Percentiles rank a stretch among this genome's conserved stretches.
These are phyloP conservation scores for Rissa tridactyla DNA, from an alignment of 2,113 vertebrate species.

Conservation along the genomic window DNA sequence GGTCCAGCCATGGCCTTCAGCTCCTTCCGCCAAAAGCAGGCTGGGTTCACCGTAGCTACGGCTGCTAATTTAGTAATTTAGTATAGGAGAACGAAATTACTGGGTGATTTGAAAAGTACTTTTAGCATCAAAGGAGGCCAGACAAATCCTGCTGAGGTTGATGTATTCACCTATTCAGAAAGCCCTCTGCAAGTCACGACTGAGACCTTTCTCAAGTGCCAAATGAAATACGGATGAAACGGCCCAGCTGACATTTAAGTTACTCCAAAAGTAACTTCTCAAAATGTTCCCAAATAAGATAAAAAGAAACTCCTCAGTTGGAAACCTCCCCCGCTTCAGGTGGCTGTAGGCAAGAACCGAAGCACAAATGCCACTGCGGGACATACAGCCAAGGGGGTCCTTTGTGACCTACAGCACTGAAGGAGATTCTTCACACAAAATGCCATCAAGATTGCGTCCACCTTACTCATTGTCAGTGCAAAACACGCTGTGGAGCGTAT, in stretches of 20 bases:
- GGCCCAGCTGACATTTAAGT: background rate
- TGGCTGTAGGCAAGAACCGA: background rate
- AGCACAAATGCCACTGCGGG: background rate
- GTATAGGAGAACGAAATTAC: no score
- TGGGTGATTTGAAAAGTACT: background rate
- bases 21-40: background rate
- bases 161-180: background rate
- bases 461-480: background rate
- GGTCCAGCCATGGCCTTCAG: background rate
- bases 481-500: accelerated
- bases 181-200: no score
- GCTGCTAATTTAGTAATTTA: background rate
- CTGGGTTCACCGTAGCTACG: background rate
- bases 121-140: background rate
- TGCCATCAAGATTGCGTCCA: background rate
- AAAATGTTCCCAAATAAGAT: background rate
- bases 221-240: background rate
- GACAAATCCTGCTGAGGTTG: background rate
- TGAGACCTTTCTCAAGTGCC: background rate
- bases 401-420: background rate
- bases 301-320: background rate
- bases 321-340: background rate
- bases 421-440: background rate
- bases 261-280: background rate
- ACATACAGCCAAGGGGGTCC: background rate